Evolutionary conservation across 2,113 vertebrate species (phyloP), one percentile per base, ranked within the genome.

Genomic region (Turdus rufiventris): DNA sequence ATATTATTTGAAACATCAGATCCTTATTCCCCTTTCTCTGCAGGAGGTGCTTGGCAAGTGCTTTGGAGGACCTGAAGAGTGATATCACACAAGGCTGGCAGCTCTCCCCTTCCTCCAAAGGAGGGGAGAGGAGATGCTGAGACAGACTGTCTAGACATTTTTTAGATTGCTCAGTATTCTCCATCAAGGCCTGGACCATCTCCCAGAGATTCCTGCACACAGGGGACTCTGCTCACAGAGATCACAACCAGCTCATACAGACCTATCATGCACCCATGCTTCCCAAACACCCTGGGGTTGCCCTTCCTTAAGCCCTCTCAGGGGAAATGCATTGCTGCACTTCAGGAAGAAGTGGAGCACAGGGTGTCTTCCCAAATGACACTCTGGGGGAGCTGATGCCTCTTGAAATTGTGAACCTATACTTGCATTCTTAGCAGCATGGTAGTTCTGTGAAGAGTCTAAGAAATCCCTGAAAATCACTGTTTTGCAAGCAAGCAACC

Each of bases 111-210:
- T 93, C 63, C 85, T 96, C 65, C 65, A 74, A 95, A 94, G 2
- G 61, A 94, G 79, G 45, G 94, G 82, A 95, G 68, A 93, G 75
- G 88, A 95, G 95, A 96, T 96, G 94, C 95, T 97, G 93, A 97
- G 96, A 97, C 94, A 88, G 90, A 94, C 96, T 96, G 96, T 97
- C 96, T 97, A 97, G 96, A 97, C 96, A 96, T 96, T 97, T 96
- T 96, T 96, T 86, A 96, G 90, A 96, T 96, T 95, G 90, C 83
- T 96, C 82, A 95, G 95, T 96, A 89, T 74, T 97, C 95, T 96
- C 92, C 93, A 95, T 86, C 95, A 96, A 88, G 75, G 92, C 45
- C 95, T 97, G 96, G 95, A 97, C 57, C 88, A 84, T 86, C 82
- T 97, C 96, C 96, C 96, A 96, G 92, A 96, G 96, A 96, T 96